Conservation (phyloP, 2,888 invertebrate genomes). For the Taenaris catops region DNA sequence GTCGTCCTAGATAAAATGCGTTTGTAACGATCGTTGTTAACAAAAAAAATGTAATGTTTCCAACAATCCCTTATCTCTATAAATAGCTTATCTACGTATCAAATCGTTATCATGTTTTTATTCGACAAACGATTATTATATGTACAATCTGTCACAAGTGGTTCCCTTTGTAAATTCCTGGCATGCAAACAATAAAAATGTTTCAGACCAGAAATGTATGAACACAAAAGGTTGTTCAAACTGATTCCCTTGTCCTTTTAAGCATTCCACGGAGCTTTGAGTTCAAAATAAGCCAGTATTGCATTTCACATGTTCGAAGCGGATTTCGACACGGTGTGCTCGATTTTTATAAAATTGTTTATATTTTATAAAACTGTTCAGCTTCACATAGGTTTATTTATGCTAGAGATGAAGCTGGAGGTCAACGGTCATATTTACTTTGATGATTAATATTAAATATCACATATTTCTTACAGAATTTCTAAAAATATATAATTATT, state of each 20-base stretch:
- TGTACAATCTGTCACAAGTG: no score
- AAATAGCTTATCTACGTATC: no score
- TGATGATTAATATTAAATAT: background rate
- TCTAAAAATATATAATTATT: no score
- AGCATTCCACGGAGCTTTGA: slow-evolving; percentile 39
- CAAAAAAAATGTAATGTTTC: no score
- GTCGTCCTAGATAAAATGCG: no score
- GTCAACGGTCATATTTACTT: background rate
- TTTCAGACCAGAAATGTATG: slow-evolving; percentile 6
- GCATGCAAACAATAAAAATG: background rate
- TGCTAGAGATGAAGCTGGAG: slow-evolving; percentile 5
- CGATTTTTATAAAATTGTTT: slow-evolving; percentile 12
- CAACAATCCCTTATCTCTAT: no score
- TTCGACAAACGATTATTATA: no score
- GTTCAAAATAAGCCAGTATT: slow-evolving; percentile 43
- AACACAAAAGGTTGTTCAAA: slow-evolving; percentile 10
- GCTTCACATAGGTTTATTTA: slow-evolving; percentile 9
- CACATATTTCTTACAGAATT: no score
- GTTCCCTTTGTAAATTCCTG: slow-evolving; percentile 6
- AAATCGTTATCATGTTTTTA: no score
- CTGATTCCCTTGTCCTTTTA: slow-evolving; percentile 25
- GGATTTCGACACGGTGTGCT: slow-evolving; percentile 15
- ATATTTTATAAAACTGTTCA: slow-evolving; percentile 21
- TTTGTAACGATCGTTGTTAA: no score
- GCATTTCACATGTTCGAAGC: slow-evolving; percentile 34